Evolutionary conservation across 1,140 invertebrate genomes (phyloP).

Genomic region (Mya arenaria): DNA sequence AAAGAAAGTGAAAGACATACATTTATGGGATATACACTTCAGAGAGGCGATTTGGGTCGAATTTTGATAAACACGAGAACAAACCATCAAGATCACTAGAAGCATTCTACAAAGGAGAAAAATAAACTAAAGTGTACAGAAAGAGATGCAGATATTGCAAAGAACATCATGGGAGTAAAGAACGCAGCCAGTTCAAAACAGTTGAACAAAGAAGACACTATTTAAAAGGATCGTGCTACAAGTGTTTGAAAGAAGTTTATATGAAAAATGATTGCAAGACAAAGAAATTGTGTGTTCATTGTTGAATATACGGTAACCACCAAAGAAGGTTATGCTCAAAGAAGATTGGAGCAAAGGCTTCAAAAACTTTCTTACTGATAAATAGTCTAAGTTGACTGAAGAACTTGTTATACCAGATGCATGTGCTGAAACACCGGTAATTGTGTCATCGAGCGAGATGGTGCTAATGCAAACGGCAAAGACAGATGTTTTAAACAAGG

Average conservation of each 20-base stretch:
- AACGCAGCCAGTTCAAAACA: background rate
- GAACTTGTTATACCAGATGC: background rate
- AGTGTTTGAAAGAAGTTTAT: constrained; percentile 4
- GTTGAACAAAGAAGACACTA: background rate
- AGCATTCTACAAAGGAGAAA: too few relatives aligned
- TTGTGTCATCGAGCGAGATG: constrained; percentile 38
- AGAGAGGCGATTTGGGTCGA: too few relatives aligned
- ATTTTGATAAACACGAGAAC: too few relatives aligned
- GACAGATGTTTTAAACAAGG: too few relatives aligned
- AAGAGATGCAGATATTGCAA: constrained; percentile 22
- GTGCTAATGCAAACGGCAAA: constrained; percentile 44
- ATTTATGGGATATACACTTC: too few relatives aligned
- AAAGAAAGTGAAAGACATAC: too few relatives aligned
- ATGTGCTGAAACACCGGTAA: background rate
- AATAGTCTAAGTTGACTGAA: background rate
- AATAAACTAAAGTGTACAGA: too few relatives aligned
- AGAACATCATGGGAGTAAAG: constrained; percentile 20
- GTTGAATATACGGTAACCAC: constrained; percentile 1
- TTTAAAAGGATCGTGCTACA: constrained; percentile 14
- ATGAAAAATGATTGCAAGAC: background rate
- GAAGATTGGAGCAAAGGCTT: background rate
- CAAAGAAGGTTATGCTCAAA: constrained; percentile 6
- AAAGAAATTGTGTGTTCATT: constrained; percentile 13
- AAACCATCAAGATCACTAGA: too few relatives aligned
- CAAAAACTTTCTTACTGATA: background rate